These are phyloP conservation scores for Agelaius tricolor DNA, from an alignment of 2,113 vertebrate species.

Conservation along the genomic window DNA sequence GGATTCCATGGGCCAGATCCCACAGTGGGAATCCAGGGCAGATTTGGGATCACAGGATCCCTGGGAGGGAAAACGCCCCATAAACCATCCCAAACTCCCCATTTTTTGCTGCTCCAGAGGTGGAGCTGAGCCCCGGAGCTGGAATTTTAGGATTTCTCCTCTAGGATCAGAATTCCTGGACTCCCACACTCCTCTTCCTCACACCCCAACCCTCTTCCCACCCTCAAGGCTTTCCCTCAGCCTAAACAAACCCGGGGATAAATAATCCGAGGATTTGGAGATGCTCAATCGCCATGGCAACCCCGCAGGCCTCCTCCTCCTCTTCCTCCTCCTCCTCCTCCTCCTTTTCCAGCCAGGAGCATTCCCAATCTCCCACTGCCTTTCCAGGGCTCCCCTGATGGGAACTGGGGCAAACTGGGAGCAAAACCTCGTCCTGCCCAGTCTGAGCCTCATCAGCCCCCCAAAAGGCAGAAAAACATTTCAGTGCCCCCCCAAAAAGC, in stretches of 20 bases:
- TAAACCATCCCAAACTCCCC: not conserved
- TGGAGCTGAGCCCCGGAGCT: not conserved
- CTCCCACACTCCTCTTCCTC: not conserved
- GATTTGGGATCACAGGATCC: not conserved
- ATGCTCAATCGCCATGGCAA: slow-evolving; percentile 46
- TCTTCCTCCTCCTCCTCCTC: not conserved
- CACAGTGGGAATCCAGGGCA: not conserved
- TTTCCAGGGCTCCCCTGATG: not conserved
- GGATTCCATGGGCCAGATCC: not conserved
- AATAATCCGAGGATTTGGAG: slow-evolving; percentile 23
- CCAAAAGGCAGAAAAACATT: rapidly evolving
- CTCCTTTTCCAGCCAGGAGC: not conserved
- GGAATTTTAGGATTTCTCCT: not conserved
- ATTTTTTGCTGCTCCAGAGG: not conserved
- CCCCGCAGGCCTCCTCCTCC: not conserved
- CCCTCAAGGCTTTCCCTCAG: not conserved
- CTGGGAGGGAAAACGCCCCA: rapidly evolving
- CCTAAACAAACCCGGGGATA: not conserved
- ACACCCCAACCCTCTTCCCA: not conserved
- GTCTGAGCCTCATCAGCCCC: not conserved
- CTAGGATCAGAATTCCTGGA: rapidly evolving
- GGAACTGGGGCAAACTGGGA: not conserved
- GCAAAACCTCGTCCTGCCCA: not conserved
- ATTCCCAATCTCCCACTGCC: not conserved
- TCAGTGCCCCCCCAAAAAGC: not conserved